phyloP scores from a whole-genome alignment of 92 coral and sea anemone species.

The Montipora capitata region DNA sequence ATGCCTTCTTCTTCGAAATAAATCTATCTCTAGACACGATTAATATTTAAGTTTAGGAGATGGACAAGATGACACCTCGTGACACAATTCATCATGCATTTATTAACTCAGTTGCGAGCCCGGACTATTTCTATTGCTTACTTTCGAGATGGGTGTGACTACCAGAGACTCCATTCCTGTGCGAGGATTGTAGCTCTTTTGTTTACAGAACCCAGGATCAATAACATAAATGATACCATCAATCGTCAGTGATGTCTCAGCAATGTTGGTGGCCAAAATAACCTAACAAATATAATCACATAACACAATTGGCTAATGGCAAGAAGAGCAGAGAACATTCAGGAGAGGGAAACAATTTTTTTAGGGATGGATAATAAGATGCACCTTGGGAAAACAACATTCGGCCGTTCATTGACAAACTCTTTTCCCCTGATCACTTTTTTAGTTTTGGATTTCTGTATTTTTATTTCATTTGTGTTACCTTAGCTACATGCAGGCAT shows the following conservation, averaged over 20 bases:
- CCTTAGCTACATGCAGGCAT: too few relatives aligned
- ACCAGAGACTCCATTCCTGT: constrained; percentile 99
- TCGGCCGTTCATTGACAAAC: too few relatives aligned
- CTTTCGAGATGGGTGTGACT: constrained; percentile 99
- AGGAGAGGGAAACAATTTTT: background rate
- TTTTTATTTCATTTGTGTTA: too few relatives aligned
- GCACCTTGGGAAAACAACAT: too few relatives aligned
- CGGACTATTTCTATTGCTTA: constrained; percentile 14
- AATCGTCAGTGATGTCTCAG: constrained; percentile 98
- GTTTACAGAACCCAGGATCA: constrained; percentile 99
- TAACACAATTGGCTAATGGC: background rate
- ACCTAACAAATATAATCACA: constrained; percentile 65
- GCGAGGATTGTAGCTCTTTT: constrained; percentile 98
- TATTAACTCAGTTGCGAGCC: too few relatives aligned
- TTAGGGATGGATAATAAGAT: background rate
- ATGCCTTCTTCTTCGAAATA: too few relatives aligned
- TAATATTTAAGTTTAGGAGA: too few relatives aligned
- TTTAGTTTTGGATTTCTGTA: too few relatives aligned
- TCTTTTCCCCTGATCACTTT: too few relatives aligned
- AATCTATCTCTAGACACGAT: too few relatives aligned
- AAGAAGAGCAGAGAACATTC: background rate
- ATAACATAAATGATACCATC: constrained; percentile 98
- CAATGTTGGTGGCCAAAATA: constrained; percentile 96
- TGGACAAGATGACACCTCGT: too few relatives aligned
- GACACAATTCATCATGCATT: too few relatives aligned